Conservation (phyloP, 2,888 invertebrate genomes). For the Stenurella melanura region DNA sequence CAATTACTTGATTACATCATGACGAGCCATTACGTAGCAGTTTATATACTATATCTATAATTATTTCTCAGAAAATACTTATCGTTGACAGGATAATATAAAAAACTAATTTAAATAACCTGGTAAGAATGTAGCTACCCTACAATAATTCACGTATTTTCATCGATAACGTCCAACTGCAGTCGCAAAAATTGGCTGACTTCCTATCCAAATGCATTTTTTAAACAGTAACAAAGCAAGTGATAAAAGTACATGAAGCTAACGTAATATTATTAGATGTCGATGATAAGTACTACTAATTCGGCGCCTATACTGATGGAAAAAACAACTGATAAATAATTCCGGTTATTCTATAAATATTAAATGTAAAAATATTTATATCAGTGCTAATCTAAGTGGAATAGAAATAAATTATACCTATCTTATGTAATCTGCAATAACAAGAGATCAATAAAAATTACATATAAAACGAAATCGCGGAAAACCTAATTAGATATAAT, state of each 20-base stretch:
- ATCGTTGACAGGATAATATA: not conserved
- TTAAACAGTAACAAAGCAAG: constrained; percentile 20
- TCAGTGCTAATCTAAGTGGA: constrained; percentile 34
- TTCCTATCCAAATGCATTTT: constrained; percentile 18
- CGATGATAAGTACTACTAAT: constrained; percentile 37
- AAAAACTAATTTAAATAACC: not conserved
- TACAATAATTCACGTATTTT: not conserved
- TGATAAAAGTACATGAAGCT: constrained; percentile 31
- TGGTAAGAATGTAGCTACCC: not conserved
- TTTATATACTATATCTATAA: not conserved
- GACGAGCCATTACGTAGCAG: not conserved
- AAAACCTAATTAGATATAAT: not conserved
- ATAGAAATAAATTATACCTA: constrained; percentile 27
- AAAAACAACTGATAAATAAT: constrained; percentile 41
- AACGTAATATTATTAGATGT: constrained; percentile 30
- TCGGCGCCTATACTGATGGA: constrained; percentile 38
- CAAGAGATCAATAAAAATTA: constrained; percentile 29
- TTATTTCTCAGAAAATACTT: not conserved
- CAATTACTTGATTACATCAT: not conserved
- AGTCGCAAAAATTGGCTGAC: not conserved
- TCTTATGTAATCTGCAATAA: constrained; percentile 37
- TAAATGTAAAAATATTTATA: constrained; percentile 33
- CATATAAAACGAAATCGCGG: constrained; percentile 9
- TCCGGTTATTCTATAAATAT: constrained; percentile 38
- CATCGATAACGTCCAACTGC: not conserved